These are phyloP conservation scores for Pseudonaja textilis DNA, from an alignment of 2,113 vertebrate genomes.

Conservation along the genomic window DNA sequence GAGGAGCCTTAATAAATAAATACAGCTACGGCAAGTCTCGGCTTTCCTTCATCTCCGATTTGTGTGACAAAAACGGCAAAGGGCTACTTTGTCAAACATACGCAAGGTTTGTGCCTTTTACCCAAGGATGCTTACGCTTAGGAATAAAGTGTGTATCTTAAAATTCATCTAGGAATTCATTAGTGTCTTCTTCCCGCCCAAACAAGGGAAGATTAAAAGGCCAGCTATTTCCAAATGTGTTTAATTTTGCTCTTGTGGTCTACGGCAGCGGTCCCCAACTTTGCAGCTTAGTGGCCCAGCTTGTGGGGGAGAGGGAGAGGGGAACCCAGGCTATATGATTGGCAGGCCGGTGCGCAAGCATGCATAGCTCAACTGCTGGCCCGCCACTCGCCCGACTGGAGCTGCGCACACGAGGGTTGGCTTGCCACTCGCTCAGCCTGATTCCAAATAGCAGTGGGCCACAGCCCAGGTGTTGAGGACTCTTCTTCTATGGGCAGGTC, in stretches of 20 bases:
- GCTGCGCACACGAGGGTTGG: accelerated
- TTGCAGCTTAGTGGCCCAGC: background rate
- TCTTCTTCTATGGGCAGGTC: accelerated
- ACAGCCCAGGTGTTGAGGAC: accelerated
- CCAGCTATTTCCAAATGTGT: no score
- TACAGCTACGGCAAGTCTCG: slow-evolving; percentile 32
- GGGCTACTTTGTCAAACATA: background rate
- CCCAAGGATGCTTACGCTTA: background rate
- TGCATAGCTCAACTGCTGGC: no score
- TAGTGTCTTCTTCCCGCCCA: background rate
- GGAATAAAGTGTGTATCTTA: background rate
- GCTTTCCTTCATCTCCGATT: slow-evolving; percentile 9
- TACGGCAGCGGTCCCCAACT: background rate
- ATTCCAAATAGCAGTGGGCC: no score
- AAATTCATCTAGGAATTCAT: background rate
- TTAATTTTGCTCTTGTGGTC: background rate
- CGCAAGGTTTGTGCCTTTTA: background rate
- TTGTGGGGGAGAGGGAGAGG: no score
- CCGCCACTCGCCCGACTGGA: no score
- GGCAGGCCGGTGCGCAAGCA: accelerated
- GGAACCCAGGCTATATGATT: no score
- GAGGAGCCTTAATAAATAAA: slow-evolving; percentile 64
- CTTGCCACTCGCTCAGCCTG: no score
- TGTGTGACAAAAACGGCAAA: background rate
- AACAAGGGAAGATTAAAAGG: background rate